Evolutionary conservation across 2,797 vertebrate genomes (phyloP).

Genomic region (Anguilla megastoma): DNA sequence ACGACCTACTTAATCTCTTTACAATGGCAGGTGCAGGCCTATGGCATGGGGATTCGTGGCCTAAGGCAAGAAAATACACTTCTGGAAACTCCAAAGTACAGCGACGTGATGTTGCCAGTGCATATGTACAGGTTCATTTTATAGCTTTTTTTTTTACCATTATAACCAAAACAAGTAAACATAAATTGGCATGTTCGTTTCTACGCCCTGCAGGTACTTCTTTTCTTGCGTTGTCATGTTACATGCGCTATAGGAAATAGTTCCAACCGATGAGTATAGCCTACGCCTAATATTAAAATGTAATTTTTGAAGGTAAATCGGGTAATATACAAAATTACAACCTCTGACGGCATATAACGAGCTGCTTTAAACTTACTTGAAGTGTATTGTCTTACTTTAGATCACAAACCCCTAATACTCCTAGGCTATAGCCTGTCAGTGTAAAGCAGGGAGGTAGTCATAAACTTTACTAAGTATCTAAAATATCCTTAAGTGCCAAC

Average conservation of each 20-base stretch:
- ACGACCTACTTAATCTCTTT: not conserved
- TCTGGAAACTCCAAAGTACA: not conserved
- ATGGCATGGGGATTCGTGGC: not conserved
- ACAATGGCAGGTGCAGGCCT: not conserved
- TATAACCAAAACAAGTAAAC: not conserved
- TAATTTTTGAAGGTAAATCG: not conserved
- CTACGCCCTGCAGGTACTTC: not conserved
- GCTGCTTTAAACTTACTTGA: not conserved
- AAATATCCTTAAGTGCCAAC: not conserved
- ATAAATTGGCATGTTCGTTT: not conserved
- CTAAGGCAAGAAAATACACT: not conserved
- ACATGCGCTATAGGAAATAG: not conserved
- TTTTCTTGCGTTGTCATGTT: not conserved
- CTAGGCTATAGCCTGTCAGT: not conserved
- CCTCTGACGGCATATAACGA: not conserved
- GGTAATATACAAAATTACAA: not conserved
- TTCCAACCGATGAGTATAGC: not conserved
- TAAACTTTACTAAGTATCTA: not conserved
- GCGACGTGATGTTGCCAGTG: not conserved
- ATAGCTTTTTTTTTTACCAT: not conserved
- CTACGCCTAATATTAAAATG: not conserved
- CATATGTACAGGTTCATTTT: not conserved
- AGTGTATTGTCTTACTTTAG: not conserved
- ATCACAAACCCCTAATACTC: not conserved
- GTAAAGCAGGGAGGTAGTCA: not conserved